Conservation (phyloP, 2,888 invertebrate species). For the Aspidapion aeneum region DNA sequence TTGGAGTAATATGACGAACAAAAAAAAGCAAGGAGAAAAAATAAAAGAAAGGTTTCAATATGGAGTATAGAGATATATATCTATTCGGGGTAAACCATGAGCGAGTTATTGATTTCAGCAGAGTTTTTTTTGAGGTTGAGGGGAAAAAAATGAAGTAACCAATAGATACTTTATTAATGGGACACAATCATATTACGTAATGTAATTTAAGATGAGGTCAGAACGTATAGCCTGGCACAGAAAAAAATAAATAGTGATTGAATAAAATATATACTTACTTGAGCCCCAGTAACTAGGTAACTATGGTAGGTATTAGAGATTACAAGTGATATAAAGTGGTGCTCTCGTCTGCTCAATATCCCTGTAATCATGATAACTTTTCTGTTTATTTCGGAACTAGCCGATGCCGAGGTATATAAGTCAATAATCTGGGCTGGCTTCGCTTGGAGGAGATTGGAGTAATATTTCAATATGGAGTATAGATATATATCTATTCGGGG, state of each 20-base stretch:
- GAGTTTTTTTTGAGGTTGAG: background rate
- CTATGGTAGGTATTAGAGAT: no score
- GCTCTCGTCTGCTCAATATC: conserved; percentile 36
- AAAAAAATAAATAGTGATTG: no score
- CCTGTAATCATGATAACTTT: conserved; percentile 36
- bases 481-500: no score
- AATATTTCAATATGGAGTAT: background rate
- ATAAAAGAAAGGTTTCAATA: background rate
- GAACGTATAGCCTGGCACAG: background rate
- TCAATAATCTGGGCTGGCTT: conserved; percentile 24
- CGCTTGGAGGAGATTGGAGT: background rate
- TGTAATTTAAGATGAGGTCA: no score
- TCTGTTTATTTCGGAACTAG: conserved; percentile 32
- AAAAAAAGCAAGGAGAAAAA: no score
- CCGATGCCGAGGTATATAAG: conserved; percentile 22
- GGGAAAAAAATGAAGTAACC: no score
- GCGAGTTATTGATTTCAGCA: background rate
- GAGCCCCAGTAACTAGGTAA: no score
- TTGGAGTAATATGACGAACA: background rate
- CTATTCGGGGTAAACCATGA: background rate
- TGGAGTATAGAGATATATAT: no score
- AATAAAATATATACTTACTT: no score
- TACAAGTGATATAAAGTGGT: conserved; percentile 50
- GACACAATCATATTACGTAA: no score
- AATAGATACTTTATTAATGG: no score